Evolutionary conservation across 30 jellyfish, hydroid and myxozoan species (phyloP).

Genomic region (Catostylus mosaicus): DNA sequence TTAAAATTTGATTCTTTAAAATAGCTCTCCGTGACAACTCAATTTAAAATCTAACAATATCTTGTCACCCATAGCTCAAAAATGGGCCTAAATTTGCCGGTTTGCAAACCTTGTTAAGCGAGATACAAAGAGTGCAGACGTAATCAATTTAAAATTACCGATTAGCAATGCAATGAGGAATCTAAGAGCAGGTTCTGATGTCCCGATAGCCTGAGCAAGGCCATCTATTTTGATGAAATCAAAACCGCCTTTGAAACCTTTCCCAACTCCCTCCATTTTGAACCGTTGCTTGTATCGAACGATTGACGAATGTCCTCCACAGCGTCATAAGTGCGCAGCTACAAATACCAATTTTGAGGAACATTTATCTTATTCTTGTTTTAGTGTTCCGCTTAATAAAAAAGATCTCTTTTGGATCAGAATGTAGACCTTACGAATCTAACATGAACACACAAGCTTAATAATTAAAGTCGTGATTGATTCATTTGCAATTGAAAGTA

Average conservation of each 20-base stretch:
- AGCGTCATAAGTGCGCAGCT: not conserved
- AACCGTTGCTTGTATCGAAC: not conserved
- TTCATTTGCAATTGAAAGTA: not conserved
- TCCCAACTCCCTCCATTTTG: conserved; percentile 75
- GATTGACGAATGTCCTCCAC: conserved; percentile 25
- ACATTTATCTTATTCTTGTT: too few relatives aligned
- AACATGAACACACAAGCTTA: not conserved
- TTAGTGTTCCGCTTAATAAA: not conserved
- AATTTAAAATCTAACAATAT: too few relatives aligned
- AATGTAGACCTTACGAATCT: not conserved
- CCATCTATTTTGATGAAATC: conserved; percentile 75
- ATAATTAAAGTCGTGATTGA: not conserved
- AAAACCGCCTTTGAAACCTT: conserved; percentile 89
- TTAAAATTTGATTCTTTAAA: too few relatives aligned
- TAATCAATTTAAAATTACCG: conserved; percentile 44
- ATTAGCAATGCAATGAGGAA: conserved; percentile 70
- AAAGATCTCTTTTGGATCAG: too few relatives aligned
- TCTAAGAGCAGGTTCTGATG: conserved; percentile 87
- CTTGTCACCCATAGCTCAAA: too few relatives aligned
- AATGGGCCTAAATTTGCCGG: too few relatives aligned
- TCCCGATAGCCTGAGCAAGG: conserved; percentile 70
- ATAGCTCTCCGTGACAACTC: too few relatives aligned
- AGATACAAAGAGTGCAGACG: too few relatives aligned
- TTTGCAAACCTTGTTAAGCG: too few relatives aligned
- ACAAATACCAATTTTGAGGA: too few relatives aligned